These are phyloP conservation scores for Rhinolophus sinicus DNA, from an alignment of 2,113 vertebrate genomes.

Conservation along the genomic window DNA sequence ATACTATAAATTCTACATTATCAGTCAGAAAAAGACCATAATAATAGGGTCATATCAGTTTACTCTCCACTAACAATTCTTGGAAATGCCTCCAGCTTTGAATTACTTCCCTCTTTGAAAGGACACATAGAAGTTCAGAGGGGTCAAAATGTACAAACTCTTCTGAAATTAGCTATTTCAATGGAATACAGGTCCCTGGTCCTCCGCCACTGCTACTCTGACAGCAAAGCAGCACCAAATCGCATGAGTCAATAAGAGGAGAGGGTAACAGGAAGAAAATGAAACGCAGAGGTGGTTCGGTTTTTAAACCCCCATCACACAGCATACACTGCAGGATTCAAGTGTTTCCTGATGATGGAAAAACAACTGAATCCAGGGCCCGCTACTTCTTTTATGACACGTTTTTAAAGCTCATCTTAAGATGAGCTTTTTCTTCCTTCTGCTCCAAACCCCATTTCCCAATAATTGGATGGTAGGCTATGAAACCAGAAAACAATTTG, in stretches of 20 bases:
- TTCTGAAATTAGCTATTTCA: conserved; percentile 61
- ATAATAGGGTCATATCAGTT: background rate
- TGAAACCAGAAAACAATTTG: conserved; percentile 52
- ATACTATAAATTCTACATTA: conserved; percentile 6
- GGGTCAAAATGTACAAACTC: conserved; percentile 34
- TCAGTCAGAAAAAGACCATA: background rate
- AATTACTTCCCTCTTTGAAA: conserved; percentile 56
- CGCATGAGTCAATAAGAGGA: background rate
- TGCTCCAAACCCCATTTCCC: conserved; percentile 33
- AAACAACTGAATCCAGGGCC: background rate
- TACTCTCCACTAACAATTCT: background rate
- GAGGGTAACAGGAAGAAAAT: background rate
- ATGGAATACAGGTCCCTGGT: background rate
- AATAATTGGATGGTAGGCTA: background rate
- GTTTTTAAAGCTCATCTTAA: conserved; percentile 44
- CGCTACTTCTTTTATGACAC: conserved; percentile 21
- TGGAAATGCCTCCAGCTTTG: conserved; percentile 30
- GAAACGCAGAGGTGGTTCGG: background rate
- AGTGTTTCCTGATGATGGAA: background rate
- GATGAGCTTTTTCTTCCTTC: conserved; percentile 41
- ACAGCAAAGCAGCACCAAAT: background rate
- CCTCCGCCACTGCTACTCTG: background rate
- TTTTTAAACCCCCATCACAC: background rate
- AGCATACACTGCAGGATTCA: background rate
- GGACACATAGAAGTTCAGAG: conserved; percentile 44